A percentile compares a stretch with the other conserved stretches of the same genome.
These are phyloP conservation scores for Drosophila lini DNA, from an alignment of 1,140 invertebrate genomes.

Conservation along the genomic window DNA sequence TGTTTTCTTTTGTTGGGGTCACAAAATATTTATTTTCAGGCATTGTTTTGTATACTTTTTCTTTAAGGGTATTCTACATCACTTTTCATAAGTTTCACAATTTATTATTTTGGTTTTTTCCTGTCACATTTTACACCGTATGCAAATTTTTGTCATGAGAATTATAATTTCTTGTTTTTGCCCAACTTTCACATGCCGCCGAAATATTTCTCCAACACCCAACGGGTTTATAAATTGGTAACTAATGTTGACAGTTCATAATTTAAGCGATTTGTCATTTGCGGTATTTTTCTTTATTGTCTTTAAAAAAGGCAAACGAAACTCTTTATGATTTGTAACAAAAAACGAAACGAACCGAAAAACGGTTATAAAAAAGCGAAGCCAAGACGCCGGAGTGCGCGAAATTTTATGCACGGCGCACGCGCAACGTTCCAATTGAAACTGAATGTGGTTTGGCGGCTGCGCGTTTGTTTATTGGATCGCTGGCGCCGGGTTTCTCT, in stretches of 20 bases:
- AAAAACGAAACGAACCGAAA: slow-evolving; percentile 54
- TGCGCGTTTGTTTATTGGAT: slow-evolving; percentile 75
- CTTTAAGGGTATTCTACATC: slow-evolving; percentile 27
- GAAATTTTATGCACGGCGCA: slow-evolving; percentile 51
- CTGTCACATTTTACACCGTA: slow-evolving; percentile 42
- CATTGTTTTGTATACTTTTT: slow-evolving; percentile 21
- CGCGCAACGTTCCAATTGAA: slow-evolving; percentile 78
- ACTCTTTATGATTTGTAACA: slow-evolving; percentile 33
- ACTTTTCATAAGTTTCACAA: slow-evolving; percentile 51
- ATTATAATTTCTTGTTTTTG: slow-evolving; percentile 36
- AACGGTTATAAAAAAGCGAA: slow-evolving; percentile 18
- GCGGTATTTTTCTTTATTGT: slow-evolving; percentile 8
- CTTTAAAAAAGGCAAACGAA: slow-evolving; percentile 14
- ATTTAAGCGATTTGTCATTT: slow-evolving; percentile 35
- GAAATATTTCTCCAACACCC: slow-evolving; percentile 21
- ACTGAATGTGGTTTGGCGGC: slow-evolving; percentile 57
- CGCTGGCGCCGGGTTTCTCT: slow-evolving; percentile 25
- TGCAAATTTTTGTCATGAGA: slow-evolving; percentile 56
- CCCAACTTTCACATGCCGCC: slow-evolving; percentile 63
- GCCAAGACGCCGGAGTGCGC: slow-evolving; percentile 31
- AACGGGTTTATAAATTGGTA: slow-evolving; percentile 40
- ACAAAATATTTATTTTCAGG: slow-evolving; percentile 21
- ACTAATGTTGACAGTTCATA: slow-evolving; percentile 49
- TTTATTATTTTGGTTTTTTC: slow-evolving; percentile 29
- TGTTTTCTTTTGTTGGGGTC: slow-evolving; percentile 32